These are phyloP conservation scores for Chloebia gouldiae DNA, from an alignment of 2,113 vertebrate genomes.

Conservation along the genomic window DNA sequence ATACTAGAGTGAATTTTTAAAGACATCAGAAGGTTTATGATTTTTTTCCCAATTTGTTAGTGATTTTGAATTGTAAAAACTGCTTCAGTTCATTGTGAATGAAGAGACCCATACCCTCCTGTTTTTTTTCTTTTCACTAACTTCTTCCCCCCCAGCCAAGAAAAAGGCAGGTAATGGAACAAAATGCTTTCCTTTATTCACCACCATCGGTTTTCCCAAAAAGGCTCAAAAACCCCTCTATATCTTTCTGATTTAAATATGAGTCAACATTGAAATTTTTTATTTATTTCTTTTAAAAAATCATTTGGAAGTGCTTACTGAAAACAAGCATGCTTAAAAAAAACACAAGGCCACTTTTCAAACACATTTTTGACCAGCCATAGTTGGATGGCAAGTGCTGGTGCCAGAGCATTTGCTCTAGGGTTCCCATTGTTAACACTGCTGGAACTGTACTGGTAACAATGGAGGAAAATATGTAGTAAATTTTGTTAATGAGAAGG, in stretches of 20 bases:
- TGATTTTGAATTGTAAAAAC: neutral
- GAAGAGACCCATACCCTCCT: neutral
- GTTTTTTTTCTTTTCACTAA: neutral
- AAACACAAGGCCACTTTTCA: slow-evolving; percentile 2
- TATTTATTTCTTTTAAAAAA: neutral
- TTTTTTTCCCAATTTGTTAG: neutral
- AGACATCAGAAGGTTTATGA: neutral
- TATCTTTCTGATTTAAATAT: neutral
- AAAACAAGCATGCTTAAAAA: neutral
- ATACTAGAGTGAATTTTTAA: neutral
- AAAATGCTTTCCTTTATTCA: neutral
- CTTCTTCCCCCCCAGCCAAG: neutral
- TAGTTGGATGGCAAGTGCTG: slow-evolving; percentile 54
- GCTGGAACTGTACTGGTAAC: slow-evolving; percentile 48
- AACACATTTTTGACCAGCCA: slow-evolving; percentile 44
- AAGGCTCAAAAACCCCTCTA: neutral
- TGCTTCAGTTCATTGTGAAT: neutral
- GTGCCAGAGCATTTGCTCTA: slow-evolving; percentile 66
- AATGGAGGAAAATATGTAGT: slow-evolving; percentile 61
- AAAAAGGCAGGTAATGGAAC: neutral
- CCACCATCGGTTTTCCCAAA: neutral
- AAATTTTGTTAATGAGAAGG: slow-evolving; percentile 59
- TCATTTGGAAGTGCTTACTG: slow-evolving; percentile 18
- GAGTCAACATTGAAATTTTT: neutral
- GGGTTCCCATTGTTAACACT: slow-evolving; percentile 65